These are phyloP conservation scores for Apostichopus californicus DNA, from an alignment of 35 echinoderm and acorn worm genomes.

Conservation along the genomic window DNA sequence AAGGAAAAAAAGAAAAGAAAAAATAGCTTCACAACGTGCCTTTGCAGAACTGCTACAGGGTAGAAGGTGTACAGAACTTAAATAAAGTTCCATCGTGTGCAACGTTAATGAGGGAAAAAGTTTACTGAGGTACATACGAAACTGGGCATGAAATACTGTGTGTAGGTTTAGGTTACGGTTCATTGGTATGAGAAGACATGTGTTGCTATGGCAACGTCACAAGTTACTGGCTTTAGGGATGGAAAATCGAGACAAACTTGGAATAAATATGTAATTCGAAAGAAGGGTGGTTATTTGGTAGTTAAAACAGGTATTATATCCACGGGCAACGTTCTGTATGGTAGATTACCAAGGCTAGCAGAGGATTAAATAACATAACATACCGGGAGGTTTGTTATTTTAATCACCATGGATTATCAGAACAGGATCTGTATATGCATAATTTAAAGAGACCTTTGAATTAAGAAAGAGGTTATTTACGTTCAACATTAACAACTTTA, in stretches of 20 bases:
- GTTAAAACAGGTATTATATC: constrained; percentile 26
- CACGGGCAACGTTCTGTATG: background rate
- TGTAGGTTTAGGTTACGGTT: constrained; percentile 14
- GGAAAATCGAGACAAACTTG: constrained; percentile 20
- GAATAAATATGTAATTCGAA: constrained; percentile 10
- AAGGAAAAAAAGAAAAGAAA: too few relatives aligned
- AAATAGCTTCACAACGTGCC: background rate
- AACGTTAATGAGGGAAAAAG: background rate
- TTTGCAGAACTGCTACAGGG: constrained; percentile 32
- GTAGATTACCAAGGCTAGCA: constrained; percentile 9
- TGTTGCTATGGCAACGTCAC: constrained; percentile 22
- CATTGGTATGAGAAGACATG: constrained; percentile 1
- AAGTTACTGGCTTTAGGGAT: background rate
- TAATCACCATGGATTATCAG: background rate
- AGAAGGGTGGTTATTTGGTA: constrained; percentile 21
- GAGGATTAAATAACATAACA: constrained; percentile 34
- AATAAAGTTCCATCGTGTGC: constrained; percentile 31
- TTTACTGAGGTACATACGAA: constrained; percentile 10
- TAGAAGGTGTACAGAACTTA: constrained; percentile 29
- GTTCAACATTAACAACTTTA: background rate
- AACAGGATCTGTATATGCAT: constrained; percentile 10
- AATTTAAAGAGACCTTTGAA: constrained; percentile 27
- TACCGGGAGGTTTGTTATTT: constrained; percentile 28
- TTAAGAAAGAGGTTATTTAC: background rate
- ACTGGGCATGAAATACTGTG: background rate